phyloP scores from a whole-genome alignment of 2,797 vertebrate species.

The Gallirallus australis region DNA sequence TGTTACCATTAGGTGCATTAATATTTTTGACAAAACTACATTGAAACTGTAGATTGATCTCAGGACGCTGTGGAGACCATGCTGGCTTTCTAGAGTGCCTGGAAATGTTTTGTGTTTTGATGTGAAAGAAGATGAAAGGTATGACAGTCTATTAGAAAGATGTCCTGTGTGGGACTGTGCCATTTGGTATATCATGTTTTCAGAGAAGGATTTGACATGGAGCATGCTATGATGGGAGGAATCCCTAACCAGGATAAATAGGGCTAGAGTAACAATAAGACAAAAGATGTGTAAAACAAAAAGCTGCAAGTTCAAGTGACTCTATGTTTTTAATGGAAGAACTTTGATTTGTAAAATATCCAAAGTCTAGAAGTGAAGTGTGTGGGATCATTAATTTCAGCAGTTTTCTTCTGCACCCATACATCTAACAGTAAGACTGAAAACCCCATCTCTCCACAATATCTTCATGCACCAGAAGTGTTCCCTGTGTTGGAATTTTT shows the following conservation, averaged over 20 bases:
- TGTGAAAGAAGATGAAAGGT: neutral
- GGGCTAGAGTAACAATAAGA: neutral
- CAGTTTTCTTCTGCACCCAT: neutral
- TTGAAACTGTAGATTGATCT: constrained; percentile 43
- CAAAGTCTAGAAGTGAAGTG: neutral
- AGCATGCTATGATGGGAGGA: neutral
- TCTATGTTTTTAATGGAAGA: neutral
- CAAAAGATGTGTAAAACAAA: neutral
- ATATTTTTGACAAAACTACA: constrained; percentile 48
- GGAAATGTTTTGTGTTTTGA: constrained; percentile 26
- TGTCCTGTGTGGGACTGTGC: neutral
- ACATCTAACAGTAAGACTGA: neutral
- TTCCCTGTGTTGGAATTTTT: neutral
- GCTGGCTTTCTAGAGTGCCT: constrained; percentile 17
- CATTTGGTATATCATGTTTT: neutral
- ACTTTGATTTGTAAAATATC: neutral
- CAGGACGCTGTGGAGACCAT: neutral
- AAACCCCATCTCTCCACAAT: neutral
- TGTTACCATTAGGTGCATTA: constrained; percentile 47
- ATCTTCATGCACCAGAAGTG: neutral
- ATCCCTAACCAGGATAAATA: neutral
- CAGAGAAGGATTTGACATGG: neutral
- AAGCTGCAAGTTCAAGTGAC: neutral
- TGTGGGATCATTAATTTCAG: neutral
- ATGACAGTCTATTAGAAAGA: neutral